Percentiles rank a stretch among this genome's conserved stretches.
Evolutionary conservation across 2,113 vertebrate genomes (phyloP).

Genomic region (Synchiropus splendidus): DNA sequence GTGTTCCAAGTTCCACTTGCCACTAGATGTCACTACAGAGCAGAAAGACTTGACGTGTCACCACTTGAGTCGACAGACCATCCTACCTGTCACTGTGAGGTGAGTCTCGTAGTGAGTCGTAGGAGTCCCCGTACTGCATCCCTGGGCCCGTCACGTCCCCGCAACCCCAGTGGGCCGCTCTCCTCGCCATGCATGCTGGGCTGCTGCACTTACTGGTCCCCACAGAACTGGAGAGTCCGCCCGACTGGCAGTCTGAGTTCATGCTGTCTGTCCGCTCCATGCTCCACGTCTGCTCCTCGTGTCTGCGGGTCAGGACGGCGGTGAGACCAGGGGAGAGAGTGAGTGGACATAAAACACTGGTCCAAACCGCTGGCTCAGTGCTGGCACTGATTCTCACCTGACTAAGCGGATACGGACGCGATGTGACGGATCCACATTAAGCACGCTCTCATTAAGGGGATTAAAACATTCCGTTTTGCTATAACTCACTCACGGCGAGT

Average conservation of each 20-base stretch:
- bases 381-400: not conserved
- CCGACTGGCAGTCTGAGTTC: slow-evolving; percentile 92
- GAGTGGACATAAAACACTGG: too few relatives aligned
- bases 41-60: not conserved
- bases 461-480: not conserved
- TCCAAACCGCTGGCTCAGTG: not conserved
- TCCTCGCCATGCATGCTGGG: slow-evolving; percentile 84
- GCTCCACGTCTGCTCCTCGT: slow-evolving; percentile 96
- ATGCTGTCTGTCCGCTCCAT: slow-evolving; percentile 88
- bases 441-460: not conserved
- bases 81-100: slow-evolving; percentile 94
- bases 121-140: slow-evolving; percentile 82
- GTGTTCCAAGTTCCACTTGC: not conserved
- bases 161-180: slow-evolving; percentile 77
- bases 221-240: slow-evolving; percentile 87
- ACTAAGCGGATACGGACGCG: not conserved
- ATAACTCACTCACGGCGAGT: not conserved
- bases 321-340: too few relatives aligned
- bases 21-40: too few relatives aligned
- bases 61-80: not conserved
- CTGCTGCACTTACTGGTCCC: slow-evolving; percentile 99
- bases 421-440: not conserved
- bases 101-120: slow-evolving; percentile 90
- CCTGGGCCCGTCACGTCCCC: slow-evolving; percentile 67
- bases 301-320: slow-evolving; percentile 68